phyloP scores from a whole-genome alignment of 2,888 invertebrate genomes.

The Luperina nickerlii region DNA sequence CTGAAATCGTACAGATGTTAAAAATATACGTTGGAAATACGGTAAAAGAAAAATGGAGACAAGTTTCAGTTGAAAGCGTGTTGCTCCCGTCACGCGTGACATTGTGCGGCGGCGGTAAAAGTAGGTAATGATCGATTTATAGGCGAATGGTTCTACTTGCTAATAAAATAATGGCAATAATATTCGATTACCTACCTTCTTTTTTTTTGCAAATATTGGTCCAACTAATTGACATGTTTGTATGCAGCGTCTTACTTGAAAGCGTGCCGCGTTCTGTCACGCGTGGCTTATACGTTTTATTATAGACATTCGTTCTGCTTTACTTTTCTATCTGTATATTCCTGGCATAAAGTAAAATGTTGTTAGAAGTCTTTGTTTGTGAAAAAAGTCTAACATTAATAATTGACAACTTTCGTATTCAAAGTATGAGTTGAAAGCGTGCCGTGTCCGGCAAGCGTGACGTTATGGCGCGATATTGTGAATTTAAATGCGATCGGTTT shows the following conservation, averaged over 20 bases:
- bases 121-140: background rate
- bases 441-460: slow-evolving; percentile 10
- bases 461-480: background rate
- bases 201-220: background rate
- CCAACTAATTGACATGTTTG: slow-evolving; percentile 9
- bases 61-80: background rate
- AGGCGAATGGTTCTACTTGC: background rate
- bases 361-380: background rate
- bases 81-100: background rate
- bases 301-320: slow-evolving; percentile 10
- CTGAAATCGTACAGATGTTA: background rate
- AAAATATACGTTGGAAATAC: background rate
- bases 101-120: background rate
- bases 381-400: slow-evolving; percentile 10
- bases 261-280: slow-evolving; percentile 25
- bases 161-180: background rate
- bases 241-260: slow-evolving; percentile 1
- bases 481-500: slow-evolving; percentile 11
- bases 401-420: slow-evolving; percentile 13
- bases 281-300: slow-evolving; percentile 28
- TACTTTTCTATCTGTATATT: background rate
- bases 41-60: background rate
- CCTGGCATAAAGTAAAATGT: slow-evolving; percentile 5
- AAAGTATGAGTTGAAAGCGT: slow-evolving; percentile 26
- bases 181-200: too few species aligned